A percentile compares a stretch with the other conserved stretches of the same genome.
These are phyloP conservation scores for Presbytis comata DNA, from an alignment of 2,797 vertebrate genomes.

Conservation along the genomic window DNA sequence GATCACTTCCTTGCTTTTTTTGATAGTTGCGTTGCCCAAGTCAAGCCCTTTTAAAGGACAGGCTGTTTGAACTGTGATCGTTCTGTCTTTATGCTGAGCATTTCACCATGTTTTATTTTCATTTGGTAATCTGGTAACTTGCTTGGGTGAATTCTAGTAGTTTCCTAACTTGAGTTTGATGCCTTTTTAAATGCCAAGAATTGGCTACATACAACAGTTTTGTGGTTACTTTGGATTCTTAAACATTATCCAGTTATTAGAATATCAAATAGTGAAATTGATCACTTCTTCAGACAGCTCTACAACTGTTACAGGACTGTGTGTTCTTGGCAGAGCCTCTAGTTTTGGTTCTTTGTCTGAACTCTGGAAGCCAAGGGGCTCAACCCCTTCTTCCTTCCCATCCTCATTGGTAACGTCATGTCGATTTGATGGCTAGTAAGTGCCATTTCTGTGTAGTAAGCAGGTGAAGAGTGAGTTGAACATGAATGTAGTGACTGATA, in stretches of 20 bases:
- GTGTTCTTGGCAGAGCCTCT: slow-evolving; percentile 54
- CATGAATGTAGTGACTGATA: not conserved
- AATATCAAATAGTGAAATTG: slow-evolving; percentile 54
- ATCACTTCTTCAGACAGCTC: slow-evolving; percentile 7
- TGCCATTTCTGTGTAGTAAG: not conserved
- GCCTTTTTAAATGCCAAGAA: slow-evolving; percentile 1
- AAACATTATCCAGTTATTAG: slow-evolving; percentile 52
- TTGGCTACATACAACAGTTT: not conserved
- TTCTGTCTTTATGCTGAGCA: not conserved
- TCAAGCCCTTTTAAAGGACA: not conserved
- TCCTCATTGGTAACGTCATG: not conserved
- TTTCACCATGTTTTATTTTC: slow-evolving; percentile 50
- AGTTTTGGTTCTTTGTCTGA: not conserved
- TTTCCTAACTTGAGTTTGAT: slow-evolving; percentile 44
- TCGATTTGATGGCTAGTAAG: not conserved
- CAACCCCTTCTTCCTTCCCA: slow-evolving; percentile 7
- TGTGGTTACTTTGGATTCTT: slow-evolving; percentile 62
- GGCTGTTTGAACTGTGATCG: not conserved
- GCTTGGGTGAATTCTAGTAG: slow-evolving; percentile 51
- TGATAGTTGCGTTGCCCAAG: not conserved
- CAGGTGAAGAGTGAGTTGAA: not conserved
- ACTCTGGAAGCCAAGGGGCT: slow-evolving; percentile 16
- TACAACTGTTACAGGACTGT: not conserved
- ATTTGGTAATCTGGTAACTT: slow-evolving; percentile 62
- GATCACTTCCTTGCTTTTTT: not conserved